These are phyloP conservation scores for Hydrotaea cyrtoneurina DNA, from an alignment of 2,888 invertebrate species.

Conservation along the genomic window DNA sequence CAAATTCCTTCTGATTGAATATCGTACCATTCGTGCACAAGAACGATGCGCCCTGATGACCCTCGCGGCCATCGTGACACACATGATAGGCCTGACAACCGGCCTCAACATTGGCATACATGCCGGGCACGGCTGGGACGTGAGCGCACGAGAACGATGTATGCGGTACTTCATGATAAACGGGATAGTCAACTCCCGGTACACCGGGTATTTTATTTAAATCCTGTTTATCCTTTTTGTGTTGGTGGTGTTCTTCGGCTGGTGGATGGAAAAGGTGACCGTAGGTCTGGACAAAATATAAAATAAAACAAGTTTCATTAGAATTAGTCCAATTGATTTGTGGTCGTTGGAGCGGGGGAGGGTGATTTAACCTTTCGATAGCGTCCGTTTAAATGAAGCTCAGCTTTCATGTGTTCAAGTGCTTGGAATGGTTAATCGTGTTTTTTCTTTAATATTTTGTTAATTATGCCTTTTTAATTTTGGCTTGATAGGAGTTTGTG, in stretches of 20 bases:
- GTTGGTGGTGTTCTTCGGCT: constrained; percentile 70
- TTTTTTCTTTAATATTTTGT: background rate
- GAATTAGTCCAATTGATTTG: background rate
- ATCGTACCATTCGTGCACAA: constrained; percentile 93
- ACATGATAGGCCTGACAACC: constrained; percentile 95
- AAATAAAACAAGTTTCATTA: background rate
- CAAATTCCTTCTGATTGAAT: constrained; percentile 92
- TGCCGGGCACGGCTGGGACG: constrained; percentile 91
- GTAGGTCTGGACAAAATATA: constrained; percentile 72
- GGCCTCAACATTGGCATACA: constrained; percentile 95
- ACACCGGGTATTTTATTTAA: constrained; percentile 90
- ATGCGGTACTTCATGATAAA: constrained; percentile 88
- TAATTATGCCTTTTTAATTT: background rate
- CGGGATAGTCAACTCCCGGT: constrained; percentile 91
- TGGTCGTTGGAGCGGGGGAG: background rate
- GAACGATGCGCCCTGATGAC: constrained; percentile 91
- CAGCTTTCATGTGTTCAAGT: background rate
- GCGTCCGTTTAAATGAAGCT: background rate
- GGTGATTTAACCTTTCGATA: background rate
- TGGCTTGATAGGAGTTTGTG: constrained; percentile 4
- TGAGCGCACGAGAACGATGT: constrained; percentile 90
- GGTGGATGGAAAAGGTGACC: constrained; percentile 78
- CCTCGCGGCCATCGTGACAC: constrained; percentile 92
- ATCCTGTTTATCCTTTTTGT: constrained; percentile 83
- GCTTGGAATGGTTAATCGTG: background rate